Base-by-base conservation (phyloP, 2,797 vertebrate species). In the Periparus ater region DNA sequence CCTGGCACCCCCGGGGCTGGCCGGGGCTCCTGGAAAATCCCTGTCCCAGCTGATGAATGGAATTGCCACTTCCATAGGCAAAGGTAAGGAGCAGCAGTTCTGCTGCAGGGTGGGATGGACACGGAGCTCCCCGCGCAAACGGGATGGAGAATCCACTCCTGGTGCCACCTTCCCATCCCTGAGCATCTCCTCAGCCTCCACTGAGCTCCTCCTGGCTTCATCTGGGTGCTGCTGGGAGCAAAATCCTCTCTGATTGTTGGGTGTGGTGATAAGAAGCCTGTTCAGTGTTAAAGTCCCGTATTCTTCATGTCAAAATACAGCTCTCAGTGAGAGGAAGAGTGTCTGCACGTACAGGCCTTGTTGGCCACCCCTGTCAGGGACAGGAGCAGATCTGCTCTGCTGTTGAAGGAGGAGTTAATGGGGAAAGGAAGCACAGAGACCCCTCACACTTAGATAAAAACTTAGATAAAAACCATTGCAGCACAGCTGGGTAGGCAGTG, bases 1-100 rank as follows among this genome's bases (percentile, higher is more conserved):
- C 0, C 68, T 98, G 91, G 97, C 97, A 50, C 78, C 98, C 75
- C 96, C 97, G 20, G 99, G 98, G 42, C 95, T 98, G 55, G 97
- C 98, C 0, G 96, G 96, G 4, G 98, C 98, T 22, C 98, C 99
- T 3, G 97, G 98, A 96, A 99, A 99, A 96, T 96, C 98, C 86
- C 97, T 99, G 7, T 98, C 98, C 18, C 98, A 98, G 97, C 98
- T 99, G 85, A 97, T 99, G 92, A 99, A 99, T 55, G 99, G 99
- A 96, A 98, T 99, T 82, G 98, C 99, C 90, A 97, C 98, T 65
- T 98, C 99, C 58, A 82, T 98, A 27, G 97, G 98, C 92, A 99
- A 99, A 99, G 99, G 99, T 99, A 92, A 96, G 60, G 42, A 42
- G 42, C 42, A 42, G 42, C 42, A 42, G 42, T 42, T 13, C 13